Evolutionary conservation across 1,140 invertebrate species (phyloP).

Genomic region (Drosophila pandora): DNA sequence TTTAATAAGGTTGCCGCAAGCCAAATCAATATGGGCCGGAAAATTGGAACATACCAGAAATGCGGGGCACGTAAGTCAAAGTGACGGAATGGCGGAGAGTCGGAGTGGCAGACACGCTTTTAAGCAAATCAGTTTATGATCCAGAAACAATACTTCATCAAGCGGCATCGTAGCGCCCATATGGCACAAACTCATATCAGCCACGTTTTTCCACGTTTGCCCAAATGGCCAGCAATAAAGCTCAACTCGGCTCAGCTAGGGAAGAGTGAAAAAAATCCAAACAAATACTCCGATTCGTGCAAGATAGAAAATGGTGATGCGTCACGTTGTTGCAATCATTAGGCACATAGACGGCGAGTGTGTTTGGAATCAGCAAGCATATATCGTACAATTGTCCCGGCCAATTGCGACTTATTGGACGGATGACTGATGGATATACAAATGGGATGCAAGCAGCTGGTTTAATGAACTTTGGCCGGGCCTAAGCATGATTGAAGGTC

Average conservation of each 20-base stretch:
- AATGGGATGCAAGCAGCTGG: background rate
- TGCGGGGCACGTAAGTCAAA: constrained; percentile 63
- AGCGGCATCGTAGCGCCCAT: constrained; percentile 31
- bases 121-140: constrained; percentile 78
- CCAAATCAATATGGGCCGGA: constrained; percentile 9
- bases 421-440: constrained; percentile 1
- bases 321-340: constrained; percentile 78
- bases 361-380: constrained; percentile 63
- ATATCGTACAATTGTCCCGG: constrained; percentile 63
- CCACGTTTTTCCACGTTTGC: constrained; percentile 39
- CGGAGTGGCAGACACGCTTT: constrained; percentile 54
- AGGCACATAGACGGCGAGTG: constrained; percentile 33
- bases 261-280: constrained; percentile 23
- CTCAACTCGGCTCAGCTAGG: constrained; percentile 44
- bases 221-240: constrained; percentile 59
- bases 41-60: constrained; percentile 12
- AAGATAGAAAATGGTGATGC: constrained; percentile 39
- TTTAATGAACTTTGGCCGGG: constrained; percentile 58
- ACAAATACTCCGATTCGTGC: constrained; percentile 5
- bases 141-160: constrained; percentile 80
- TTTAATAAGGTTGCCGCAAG: constrained; percentile 49
- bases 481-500: constrained; percentile 55
- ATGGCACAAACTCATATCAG: constrained; percentile 3
- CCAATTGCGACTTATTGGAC: constrained; percentile 53
- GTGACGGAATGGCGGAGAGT: constrained; percentile 8